Evolutionary conservation across 2,888 invertebrate genomes (phyloP).

Genomic region (Gnatocerus cornutus): DNA sequence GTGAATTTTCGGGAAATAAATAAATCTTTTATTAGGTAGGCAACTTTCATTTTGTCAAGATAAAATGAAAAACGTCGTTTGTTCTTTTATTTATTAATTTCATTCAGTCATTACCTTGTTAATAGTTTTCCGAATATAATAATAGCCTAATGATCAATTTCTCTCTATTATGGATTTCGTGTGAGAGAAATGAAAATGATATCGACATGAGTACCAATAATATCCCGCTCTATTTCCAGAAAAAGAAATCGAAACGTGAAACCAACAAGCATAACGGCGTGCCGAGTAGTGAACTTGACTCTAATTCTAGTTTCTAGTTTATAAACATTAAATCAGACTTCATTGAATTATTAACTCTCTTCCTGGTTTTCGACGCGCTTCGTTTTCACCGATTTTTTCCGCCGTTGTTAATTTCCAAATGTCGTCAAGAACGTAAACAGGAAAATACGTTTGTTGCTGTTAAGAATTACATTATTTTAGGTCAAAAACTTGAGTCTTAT

Average conservation of each 20-base stretch:
- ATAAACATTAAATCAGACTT: constrained; percentile 54
- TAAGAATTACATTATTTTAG: constrained; percentile 7
- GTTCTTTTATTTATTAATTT: no score
- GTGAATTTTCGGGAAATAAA: no score
- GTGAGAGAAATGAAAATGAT: constrained; percentile 52
- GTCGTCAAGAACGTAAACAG: constrained; percentile 26
- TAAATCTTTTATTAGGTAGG: no score
- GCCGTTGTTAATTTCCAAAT: not conserved
- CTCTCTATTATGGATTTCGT: constrained; percentile 36
- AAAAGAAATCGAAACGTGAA: constrained; percentile 62
- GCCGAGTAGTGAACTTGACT: constrained; percentile 58
- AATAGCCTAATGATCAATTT: not conserved
- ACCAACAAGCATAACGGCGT: constrained; percentile 59
- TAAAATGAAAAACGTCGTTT: no score
- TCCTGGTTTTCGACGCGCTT: constrained; percentile 51
- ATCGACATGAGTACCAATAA: constrained; percentile 45
- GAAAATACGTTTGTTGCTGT: constrained; percentile 22
- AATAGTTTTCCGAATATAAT: constrained; percentile 35
- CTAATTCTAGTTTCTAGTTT: constrained; percentile 59
- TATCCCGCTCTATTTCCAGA: constrained; percentile 61
- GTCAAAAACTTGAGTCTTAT: constrained; percentile 19
- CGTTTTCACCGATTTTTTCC: constrained; percentile 15
- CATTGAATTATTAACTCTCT: constrained; percentile 54
- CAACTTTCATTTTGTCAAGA: no score
- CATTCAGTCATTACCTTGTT: not conserved